A percentile compares a stretch with the other conserved stretches of the same genome.
These are phyloP conservation scores for Popillia japonica DNA, from an alignment of 1,140 invertebrate species.

Conservation along the genomic window DNA sequence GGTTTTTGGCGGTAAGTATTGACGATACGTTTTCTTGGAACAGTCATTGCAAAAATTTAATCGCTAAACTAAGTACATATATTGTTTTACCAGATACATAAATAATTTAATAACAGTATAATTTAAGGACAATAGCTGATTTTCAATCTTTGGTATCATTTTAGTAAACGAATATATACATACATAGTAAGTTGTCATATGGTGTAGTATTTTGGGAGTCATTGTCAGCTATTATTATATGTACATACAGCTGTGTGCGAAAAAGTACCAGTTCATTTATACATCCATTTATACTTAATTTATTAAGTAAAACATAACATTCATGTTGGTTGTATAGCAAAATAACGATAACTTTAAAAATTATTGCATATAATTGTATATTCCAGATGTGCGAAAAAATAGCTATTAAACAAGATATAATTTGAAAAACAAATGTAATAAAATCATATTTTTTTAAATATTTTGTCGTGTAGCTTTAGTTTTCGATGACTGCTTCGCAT, in stretches of 20 bases:
- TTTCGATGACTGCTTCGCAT: neutral
- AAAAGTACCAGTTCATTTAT: neutral
- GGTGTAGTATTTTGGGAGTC: no score
- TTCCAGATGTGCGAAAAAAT: neutral
- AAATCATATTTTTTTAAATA: neutral
- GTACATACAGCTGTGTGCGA: neutral
- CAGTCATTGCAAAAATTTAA: neutral
- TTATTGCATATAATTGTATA: neutral
- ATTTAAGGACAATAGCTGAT: neutral
- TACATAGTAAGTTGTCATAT: no score
- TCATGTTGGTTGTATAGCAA: neutral
- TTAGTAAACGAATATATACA: no score
- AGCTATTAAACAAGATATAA: slow-evolving; percentile 1
- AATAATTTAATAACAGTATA: no score
- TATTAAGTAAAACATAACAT: neutral
- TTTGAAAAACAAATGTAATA: neutral
- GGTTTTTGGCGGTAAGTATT: no score
- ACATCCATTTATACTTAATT: neutral
- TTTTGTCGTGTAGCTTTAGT: slow-evolving; percentile 13
- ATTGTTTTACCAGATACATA: neutral
- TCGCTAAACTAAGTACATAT: no score
- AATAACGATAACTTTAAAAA: neutral
- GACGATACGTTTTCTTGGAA: neutral
- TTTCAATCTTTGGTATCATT: neutral
- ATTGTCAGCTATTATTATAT: no score